A percentile compares a stretch with the other conserved stretches of the same genome.
Conservation (phyloP, 2,888 invertebrate genomes). For the Phaedon cochleariae region DNA sequence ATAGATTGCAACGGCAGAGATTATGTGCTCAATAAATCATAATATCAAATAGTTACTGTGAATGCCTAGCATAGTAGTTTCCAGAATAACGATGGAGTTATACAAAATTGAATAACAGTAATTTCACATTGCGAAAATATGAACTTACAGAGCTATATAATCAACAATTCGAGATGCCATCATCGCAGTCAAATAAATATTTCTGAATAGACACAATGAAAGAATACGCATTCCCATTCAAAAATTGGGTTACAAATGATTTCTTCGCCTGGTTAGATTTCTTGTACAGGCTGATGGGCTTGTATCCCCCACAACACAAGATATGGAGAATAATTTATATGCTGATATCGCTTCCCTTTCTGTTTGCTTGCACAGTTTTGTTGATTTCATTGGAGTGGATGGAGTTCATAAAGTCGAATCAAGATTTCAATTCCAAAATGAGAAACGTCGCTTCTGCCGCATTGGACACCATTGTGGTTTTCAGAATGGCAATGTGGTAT, state of each 20-base stretch:
- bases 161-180: too few relatives aligned
- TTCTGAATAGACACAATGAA: too few relatives aligned
- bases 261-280: constrained; percentile 23
- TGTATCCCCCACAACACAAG: constrained; percentile 24
- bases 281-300: constrained; percentile 13
- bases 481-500: constrained; percentile 16
- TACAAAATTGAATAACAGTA: too few relatives aligned
- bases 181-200: too few relatives aligned
- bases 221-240: neutral
- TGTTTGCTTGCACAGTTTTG: constrained; percentile 13
- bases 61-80: too few relatives aligned
- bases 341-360: constrained; percentile 17
- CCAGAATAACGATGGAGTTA: too few relatives aligned
- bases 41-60: too few relatives aligned
- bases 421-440: constrained; percentile 24
- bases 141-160: too few relatives aligned
- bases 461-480: constrained; percentile 21
- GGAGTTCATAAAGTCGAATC: constrained; percentile 2
- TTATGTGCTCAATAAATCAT: too few relatives aligned
- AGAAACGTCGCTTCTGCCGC: constrained; percentile 12
- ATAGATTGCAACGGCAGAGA: too few relatives aligned
- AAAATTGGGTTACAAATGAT: constrained; percentile 18
- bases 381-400: constrained; percentile 10
- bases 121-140: too few relatives aligned
- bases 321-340: constrained; percentile 15